phyloP scores from a whole-genome alignment of 2,888 invertebrate species.

The Acrocera orbiculus region DNA sequence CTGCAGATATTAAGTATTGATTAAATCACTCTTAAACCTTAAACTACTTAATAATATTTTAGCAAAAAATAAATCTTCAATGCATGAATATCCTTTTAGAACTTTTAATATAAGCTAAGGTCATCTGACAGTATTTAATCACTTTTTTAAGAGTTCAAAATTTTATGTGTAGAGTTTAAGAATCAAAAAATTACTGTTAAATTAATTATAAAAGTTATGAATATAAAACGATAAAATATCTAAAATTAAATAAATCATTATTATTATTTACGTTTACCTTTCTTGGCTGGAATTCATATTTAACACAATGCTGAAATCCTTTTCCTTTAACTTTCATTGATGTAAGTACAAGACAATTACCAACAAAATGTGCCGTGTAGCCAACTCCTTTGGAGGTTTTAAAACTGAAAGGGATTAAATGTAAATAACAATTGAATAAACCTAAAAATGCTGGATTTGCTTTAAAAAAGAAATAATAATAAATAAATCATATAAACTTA shows the following conservation, averaged over 20 bases:
- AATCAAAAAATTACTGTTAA: background rate
- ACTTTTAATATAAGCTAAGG: too few species aligned
- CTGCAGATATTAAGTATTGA: too few species aligned
- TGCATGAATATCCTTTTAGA: too few species aligned
- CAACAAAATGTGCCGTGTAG: conserved; percentile 98
- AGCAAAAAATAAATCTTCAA: too few species aligned
- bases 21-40: too few species aligned
- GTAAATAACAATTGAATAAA: too few species aligned
- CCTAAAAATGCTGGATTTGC: too few species aligned
- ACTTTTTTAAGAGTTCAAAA: too few species aligned
- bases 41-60: too few species aligned
- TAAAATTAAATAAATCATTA: background rate
- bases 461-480: conserved; percentile 9
- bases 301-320: conserved; percentile 98
- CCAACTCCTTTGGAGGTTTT: conserved; percentile 98
- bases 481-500: conserved; percentile 36
- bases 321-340: conserved; percentile 98
- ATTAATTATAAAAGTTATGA: background rate
- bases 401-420: conserved; percentile 59
- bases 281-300: conserved; percentile 97
- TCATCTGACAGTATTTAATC: too few species aligned
- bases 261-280: conserved; percentile 40
- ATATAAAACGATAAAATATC: background rate
- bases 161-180: too few species aligned
- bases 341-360: conserved; percentile 94